Evolutionary conservation across 2,797 vertebrate species (phyloP), one percentile per base, ranked within the genome.

Genomic region (Gymnoscopelus braueri): DNA sequence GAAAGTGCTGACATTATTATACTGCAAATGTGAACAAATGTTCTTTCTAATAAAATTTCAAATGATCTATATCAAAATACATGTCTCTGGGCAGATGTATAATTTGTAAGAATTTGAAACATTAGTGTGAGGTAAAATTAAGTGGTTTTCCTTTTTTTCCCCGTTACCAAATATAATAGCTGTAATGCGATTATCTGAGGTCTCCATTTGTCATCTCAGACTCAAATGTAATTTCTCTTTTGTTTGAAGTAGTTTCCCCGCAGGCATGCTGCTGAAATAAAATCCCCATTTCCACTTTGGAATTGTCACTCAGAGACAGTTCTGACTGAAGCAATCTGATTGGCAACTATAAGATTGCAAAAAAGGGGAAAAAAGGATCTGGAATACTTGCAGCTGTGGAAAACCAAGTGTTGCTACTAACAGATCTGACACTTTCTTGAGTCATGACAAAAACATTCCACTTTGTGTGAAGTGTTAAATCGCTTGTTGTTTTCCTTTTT

Each of bases 171-270:
- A 90, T 80, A 80, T 79, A 79, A 91, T 89, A 79, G 75, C 52
- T 69, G 73, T 88, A 87, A 90, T 82, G 71, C 65, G 69, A 75
- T 92, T 90, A 88, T 81, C 85, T 73, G 78, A 69, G 69, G 69
- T 84, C 77, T 83, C 79, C 84, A 87, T 91, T 88, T 74, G 70
- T 91, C 89, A 91, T 91, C 79, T 71, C 79, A 72, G 85, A 72
- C 79, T 68, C 68, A 68, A 84, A 89, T 88, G 80, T 84, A 79
- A 90, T 90, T 89, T 89, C 58, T 86, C 71, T 82, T 86, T 74
- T 77, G 78, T 84, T 77, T 86, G 82, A 89, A 87, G 74, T 76
- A 81, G 84, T 89, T 84, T 82, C 60, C 79, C 89, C 78, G 84
- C 81, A 82, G 90, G 89, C 90, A 85, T 44, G 73, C 78, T 24